Evolutionary conservation across 2,113 vertebrate genomes (phyloP).

Genomic region (Phalacrocorax aristotelis): DNA sequence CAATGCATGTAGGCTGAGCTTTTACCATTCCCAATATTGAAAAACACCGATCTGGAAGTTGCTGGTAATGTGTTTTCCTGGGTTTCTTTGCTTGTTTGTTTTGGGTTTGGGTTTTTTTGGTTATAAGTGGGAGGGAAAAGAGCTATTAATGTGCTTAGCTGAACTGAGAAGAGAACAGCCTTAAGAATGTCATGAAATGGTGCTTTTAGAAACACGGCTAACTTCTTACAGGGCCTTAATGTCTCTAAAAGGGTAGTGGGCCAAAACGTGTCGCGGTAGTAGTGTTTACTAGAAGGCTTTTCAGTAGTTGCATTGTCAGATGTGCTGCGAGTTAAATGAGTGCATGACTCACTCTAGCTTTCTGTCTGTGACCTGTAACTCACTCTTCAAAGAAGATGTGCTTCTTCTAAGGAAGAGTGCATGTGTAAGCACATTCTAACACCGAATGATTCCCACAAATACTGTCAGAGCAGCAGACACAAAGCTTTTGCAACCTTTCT

Average conservation of each 20-base stretch:
- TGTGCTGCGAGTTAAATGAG: neutral
- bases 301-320: neutral
- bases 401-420: neutral
- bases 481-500: slow-evolving; percentile 7
- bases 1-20: slow-evolving; percentile 54
- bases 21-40: slow-evolving; percentile 25
- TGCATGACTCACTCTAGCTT: slow-evolving; percentile 2
- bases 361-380: slow-evolving; percentile 22
- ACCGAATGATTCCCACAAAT: neutral
- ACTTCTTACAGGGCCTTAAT: neutral
- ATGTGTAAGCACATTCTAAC: neutral
- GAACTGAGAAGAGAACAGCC: neutral
- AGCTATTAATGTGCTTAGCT: neutral
- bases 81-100: neutral
- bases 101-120: neutral
- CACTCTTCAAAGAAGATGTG: neutral
- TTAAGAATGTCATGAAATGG: neutral
- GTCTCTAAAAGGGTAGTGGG: neutral
- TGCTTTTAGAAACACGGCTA: neutral
- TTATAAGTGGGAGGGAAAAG: neutral
- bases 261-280: neutral
- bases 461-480: neutral
- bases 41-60: neutral
- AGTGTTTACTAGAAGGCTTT: slow-evolving; percentile 7
- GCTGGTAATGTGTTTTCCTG: neutral